Conservation (phyloP, 2,888 invertebrate genomes). For the Pyrrhosoma nymphula region DNA sequence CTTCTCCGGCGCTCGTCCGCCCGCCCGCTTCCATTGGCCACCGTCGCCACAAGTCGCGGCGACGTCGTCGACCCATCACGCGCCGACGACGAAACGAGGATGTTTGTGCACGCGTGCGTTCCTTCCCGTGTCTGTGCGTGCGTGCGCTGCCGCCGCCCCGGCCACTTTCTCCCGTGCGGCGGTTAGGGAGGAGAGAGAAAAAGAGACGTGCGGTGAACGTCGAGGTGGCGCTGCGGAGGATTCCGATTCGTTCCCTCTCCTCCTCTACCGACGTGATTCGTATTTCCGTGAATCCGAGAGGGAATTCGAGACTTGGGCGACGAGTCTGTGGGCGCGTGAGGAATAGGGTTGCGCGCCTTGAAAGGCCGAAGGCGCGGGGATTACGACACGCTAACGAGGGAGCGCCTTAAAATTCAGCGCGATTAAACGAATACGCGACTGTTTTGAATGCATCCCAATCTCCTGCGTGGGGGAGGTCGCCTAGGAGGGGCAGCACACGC, state of each 20-base stretch:
- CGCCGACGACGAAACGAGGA: constrained; percentile 1
- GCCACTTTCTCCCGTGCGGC: constrained; percentile 4
- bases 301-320: neutral
- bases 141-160: neutral
- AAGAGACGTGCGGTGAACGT: neutral
- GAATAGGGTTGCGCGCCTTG: neutral
- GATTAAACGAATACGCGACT: neutral
- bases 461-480: neutral
- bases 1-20: neutral
- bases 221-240: constrained; percentile 1
- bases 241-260: constrained; percentile 2
- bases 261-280: neutral
- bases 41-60: neutral
- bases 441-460: neutral
- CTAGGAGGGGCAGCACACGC: neutral
- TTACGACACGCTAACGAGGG: too few relatives aligned
- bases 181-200: neutral
- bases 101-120: neutral
- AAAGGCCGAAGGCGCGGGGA: neutral
- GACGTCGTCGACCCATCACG: constrained; percentile 10
- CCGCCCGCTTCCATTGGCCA: too few relatives aligned
- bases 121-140: neutral
- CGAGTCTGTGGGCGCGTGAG: neutral
- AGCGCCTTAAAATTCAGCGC: neutral
- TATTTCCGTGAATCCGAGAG: neutral